Percentiles rank a stretch among this genome's conserved stretches.
Evolutionary conservation across 2,113 vertebrate genomes (phyloP).

Genomic region (Erinaceus europaeus): DNA sequence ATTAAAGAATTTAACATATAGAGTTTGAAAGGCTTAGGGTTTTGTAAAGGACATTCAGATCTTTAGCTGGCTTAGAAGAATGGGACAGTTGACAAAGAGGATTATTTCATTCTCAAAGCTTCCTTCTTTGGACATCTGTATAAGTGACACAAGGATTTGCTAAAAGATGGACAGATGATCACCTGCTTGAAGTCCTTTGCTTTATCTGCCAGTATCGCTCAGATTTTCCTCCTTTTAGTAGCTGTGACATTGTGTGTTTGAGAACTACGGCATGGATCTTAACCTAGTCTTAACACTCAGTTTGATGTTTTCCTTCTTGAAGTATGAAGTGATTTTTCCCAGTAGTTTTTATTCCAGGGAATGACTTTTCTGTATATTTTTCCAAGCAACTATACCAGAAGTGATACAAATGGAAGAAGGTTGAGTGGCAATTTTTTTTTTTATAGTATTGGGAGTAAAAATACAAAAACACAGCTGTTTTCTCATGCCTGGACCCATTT

Average conservation of each 20-base stretch:
- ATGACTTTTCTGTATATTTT: slow-evolving; percentile 25
- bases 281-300: not conserved
- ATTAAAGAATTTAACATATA: not conserved
- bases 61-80: not conserved
- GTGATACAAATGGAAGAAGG: not conserved
- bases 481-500: not conserved
- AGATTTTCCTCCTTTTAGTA: not conserved
- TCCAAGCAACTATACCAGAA: slow-evolving; percentile 15
- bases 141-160: not conserved
- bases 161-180: not conserved
- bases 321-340: not conserved
- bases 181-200: not conserved
- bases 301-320: slow-evolving; percentile 43
- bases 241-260: slow-evolving; percentile 9
- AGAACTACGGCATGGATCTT: not conserved
- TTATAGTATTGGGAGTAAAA: not conserved
- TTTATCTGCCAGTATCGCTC: not conserved
- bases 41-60: not conserved
- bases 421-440: not conserved
- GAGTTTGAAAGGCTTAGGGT: not conserved
- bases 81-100: not conserved
- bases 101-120: not conserved
- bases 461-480: not conserved
- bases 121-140: not conserved
- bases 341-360: not conserved